Evolutionary conservation across 2,797 vertebrate species (phyloP).

Genomic region (Micropoecilia bifurca): DNA sequence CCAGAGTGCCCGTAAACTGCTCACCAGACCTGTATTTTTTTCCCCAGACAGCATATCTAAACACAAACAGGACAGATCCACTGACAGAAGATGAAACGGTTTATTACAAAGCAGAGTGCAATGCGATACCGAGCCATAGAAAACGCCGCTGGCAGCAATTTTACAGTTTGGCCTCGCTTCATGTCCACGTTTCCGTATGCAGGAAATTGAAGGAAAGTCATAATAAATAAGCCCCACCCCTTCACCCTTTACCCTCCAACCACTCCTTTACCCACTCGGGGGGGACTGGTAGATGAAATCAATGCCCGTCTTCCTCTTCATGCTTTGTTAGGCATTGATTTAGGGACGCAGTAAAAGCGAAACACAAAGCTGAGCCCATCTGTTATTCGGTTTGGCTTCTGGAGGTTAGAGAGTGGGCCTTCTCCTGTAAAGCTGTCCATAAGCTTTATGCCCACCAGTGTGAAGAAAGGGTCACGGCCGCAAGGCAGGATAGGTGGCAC

Average conservation of each 20-base stretch:
- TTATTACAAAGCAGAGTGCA: slow-evolving; percentile 50
- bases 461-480: slow-evolving; percentile 75
- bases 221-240: slow-evolving; percentile 61
- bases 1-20: background rate
- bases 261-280: slow-evolving; percentile 70
- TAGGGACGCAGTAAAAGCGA: slow-evolving; percentile 80
- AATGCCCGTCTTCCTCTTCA: slow-evolving; percentile 61
- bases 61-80: slow-evolving; percentile 28
- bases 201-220: slow-evolving; percentile 71
- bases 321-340: slow-evolving; percentile 83
- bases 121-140: slow-evolving; percentile 33
- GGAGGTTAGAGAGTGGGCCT: slow-evolving; percentile 75
- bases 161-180: slow-evolving; percentile 42
- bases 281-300: slow-evolving; percentile 76
- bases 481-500: slow-evolving; percentile 50
- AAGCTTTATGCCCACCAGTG: slow-evolving; percentile 69
- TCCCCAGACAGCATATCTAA: slow-evolving; percentile 28
- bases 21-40: background rate
- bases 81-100: slow-evolving; percentile 43
- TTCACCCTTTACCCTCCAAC: slow-evolving; percentile 68
- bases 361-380: slow-evolving; percentile 78
- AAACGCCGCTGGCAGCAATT: slow-evolving; percentile 39
- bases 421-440: slow-evolving; percentile 74
- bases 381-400: slow-evolving; percentile 76
- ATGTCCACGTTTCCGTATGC: slow-evolving; percentile 35